These are phyloP conservation scores for Tribolium freemani DNA, from an alignment of 2,888 invertebrate genomes.

Conservation along the genomic window DNA sequence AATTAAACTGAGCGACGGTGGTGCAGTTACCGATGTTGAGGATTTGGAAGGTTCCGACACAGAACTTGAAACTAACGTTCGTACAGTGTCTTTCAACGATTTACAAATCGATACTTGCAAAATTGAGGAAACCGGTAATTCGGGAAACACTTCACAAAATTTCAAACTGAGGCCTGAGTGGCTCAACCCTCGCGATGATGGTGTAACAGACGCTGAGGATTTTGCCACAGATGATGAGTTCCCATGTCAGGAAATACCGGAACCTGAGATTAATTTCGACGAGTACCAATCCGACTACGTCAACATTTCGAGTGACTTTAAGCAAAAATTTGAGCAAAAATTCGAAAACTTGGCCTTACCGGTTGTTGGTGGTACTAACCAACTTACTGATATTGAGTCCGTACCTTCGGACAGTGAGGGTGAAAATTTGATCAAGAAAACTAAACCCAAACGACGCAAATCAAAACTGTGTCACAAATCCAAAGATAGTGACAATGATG, in stretches of 20 bases:
- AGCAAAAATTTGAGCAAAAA: slow-evolving; percentile 5
- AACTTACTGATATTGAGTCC: slow-evolving; percentile 64
- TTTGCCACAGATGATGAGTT: slow-evolving; percentile 57
- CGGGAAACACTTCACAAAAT: slow-evolving; percentile 39
- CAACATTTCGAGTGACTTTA: slow-evolving; percentile 41
- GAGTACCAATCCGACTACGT: slow-evolving; percentile 40
- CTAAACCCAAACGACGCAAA: slow-evolving; percentile 50
- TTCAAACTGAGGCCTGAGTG: not conserved
- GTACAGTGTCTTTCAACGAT: slow-evolving; percentile 50
- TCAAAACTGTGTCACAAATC: slow-evolving; percentile 15
- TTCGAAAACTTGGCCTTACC: not conserved
- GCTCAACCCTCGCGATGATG: slow-evolving; percentile 11
- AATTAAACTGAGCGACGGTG: slow-evolving; percentile 55
- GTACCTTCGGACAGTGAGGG: slow-evolving; percentile 64
- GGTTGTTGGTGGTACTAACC: slow-evolving; percentile 2
- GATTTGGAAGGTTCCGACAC: slow-evolving; percentile 69
- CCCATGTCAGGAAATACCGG: slow-evolving; percentile 43
- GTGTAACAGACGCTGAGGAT: slow-evolving; percentile 52
- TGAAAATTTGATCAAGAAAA: slow-evolving; percentile 49
- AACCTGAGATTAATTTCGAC: slow-evolving; percentile 43
- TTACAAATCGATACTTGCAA: slow-evolving; percentile 54
- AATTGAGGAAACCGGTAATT: slow-evolving; percentile 53
- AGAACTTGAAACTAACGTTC: slow-evolving; percentile 60
- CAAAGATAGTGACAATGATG: not conserved
- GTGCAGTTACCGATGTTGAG: slow-evolving; percentile 70